Percentiles rank a stretch among this genome's conserved stretches.
phyloP scores from a whole-genome alignment of 2,888 invertebrate species.

The Drosophila neoperkinsi region DNA sequence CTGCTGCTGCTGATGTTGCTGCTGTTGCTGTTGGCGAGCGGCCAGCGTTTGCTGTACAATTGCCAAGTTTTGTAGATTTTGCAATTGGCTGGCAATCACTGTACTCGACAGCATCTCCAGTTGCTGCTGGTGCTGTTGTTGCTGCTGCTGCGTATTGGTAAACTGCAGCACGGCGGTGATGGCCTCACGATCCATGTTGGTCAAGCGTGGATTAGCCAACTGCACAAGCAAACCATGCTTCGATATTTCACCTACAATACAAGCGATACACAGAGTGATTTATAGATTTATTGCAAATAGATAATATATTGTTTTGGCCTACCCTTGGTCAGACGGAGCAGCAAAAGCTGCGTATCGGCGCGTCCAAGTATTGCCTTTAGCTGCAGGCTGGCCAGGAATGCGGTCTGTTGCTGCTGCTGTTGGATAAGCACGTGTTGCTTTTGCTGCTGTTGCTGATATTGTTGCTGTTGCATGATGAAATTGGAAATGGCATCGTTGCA shows the following conservation, averaged over 20 bases:
- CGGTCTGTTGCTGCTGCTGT: constrained; percentile 83
- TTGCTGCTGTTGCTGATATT: constrained; percentile 80
- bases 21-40: constrained; percentile 75
- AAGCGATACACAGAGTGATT: background rate
- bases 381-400: constrained; percentile 82
- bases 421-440: constrained; percentile 76
- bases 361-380: constrained; percentile 82
- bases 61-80: constrained; percentile 83
- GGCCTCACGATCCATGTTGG: constrained; percentile 82
- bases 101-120: constrained; percentile 80
- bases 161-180: constrained; percentile 84
- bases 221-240: constrained; percentile 83
- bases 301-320: background rate
- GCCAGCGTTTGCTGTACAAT: constrained; percentile 81
- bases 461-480: constrained; percentile 82
- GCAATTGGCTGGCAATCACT: constrained; percentile 81
- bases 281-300: background rate
- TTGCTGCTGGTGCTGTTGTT: constrained; percentile 81
- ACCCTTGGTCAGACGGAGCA: constrained; percentile 83
- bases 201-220: constrained; percentile 81
- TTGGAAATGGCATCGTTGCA: constrained; percentile 80
- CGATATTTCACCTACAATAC: constrained; percentile 80
- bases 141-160: constrained; percentile 82
- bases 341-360: constrained; percentile 81
- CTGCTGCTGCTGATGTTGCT: constrained; percentile 52